Percentiles rank a stretch among this genome's conserved stretches.
Evolutionary conservation across 2,113 vertebrate genomes (phyloP).

Genomic region (Nanorana parkeri): DNA sequence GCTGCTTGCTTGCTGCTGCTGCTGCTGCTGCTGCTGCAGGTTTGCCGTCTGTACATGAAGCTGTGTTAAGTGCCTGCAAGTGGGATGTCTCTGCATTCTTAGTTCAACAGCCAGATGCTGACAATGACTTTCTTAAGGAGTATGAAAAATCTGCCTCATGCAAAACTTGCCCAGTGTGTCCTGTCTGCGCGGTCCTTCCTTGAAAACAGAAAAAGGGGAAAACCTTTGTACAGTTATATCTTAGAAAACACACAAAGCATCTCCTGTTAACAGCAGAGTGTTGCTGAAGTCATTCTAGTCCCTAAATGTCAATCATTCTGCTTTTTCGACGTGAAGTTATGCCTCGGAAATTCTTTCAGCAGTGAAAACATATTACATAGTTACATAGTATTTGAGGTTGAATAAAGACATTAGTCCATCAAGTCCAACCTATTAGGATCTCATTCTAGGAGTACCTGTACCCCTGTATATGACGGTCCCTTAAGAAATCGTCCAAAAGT

Average conservation of each 20-base stretch:
- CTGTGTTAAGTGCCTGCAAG: conserved; percentile 30
- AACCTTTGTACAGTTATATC: neutral
- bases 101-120: conserved; percentile 56
- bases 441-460: no score
- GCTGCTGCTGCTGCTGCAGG: conserved; percentile 20
- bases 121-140: conserved; percentile 55
- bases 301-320: no score
- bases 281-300: no score
- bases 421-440: no score
- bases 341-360: no score
- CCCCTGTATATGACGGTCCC: no score
- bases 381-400: no score
- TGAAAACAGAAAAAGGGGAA: neutral
- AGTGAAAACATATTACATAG: no score
- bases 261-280: neutral
- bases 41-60: conserved; percentile 51
- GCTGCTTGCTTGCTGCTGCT: neutral
- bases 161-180: conserved; percentile 32
- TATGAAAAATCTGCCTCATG: conserved; percentile 34
- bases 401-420: no score
- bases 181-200: conserved; percentile 13
- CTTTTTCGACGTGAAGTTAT: no score
- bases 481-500: no score
- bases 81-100: conserved; percentile 56
- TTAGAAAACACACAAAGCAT: neutral